phyloP scores from a whole-genome alignment of 2,797 vertebrate genomes.

The Oryzias dopingdopingensis region DNA sequence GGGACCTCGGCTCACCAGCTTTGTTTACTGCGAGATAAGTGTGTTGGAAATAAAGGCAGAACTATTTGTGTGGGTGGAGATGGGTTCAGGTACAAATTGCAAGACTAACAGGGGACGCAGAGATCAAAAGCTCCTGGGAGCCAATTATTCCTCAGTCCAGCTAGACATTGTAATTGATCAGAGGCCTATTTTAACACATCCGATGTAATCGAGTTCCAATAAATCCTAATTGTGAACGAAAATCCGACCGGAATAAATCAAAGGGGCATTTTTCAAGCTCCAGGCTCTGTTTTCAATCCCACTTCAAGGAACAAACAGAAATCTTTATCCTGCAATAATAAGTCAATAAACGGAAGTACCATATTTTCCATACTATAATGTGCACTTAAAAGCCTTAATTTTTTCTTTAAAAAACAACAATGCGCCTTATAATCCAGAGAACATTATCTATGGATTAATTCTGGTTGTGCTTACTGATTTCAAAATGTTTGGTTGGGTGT shows the following conservation, averaged over 20 bases:
- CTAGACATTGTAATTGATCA: not conserved
- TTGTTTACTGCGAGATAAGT: constrained; percentile 45
- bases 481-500: too few relatives aligned
- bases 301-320: constrained; percentile 17
- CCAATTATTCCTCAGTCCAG: constrained; percentile 30
- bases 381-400: too few relatives aligned
- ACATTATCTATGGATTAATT: too few relatives aligned
- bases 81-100: constrained; percentile 8
- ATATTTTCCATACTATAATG: too few relatives aligned
- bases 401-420: too few relatives aligned
- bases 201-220: constrained; percentile 1
- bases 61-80: constrained; percentile 9
- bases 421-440: too few relatives aligned
- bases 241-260: not conserved
- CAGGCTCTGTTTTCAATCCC: constrained; percentile 9
- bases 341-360: constrained; percentile 31
- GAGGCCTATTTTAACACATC: not conserved
- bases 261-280: not conserved
- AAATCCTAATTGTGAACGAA: constrained; percentile 2
- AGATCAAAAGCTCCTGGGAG: constrained; percentile 32
- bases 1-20: constrained; percentile 51
- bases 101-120: constrained; percentile 5
- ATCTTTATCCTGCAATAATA: constrained; percentile 20
- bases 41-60: constrained; percentile 30
- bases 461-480: too few relatives aligned